Base-by-base conservation (phyloP, 2,797 vertebrate genomes). In the Enteromius mattozi region DNA sequence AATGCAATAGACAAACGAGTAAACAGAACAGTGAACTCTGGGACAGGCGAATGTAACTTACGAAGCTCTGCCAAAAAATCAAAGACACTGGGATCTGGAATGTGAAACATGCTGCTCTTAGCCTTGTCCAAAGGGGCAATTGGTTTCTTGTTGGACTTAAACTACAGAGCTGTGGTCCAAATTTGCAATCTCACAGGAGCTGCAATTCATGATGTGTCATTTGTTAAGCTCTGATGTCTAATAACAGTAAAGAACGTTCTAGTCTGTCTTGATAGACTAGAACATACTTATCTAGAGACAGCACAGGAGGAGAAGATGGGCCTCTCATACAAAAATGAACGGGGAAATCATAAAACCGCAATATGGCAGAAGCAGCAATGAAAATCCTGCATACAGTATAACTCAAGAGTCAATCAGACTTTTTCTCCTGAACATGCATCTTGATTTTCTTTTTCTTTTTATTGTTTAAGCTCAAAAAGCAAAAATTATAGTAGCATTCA, bases 1-100 rank as follows among this genome's bases (percentile, higher is more conserved):
- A 91, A 90, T 90, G 91, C 91, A 92, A 89, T 80, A 87, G 78
- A 79, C 81, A 77, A 86, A 78, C 66, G 56, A 80, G 71, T 86
- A 86, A 89, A 89, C 81, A 83, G 88, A 92, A 89, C 85, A 90
- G 63, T 79, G 12, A 66, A 74, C 76, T 88, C 80, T 84, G 83
- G 70, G 89, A 85, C 82, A 87, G 66, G 12, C 68, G 47, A 70
- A 79, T 71, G 30, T 61, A 79, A 79, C 81, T 61, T 63, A 16
- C 16, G 10, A 66, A 80, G 54, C 51, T 59, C 66, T 79, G 91
- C 89, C 91, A 93, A 90, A 76, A 88, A 89, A 88, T 65, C 14
- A 80, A 74, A 76, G 85, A 86, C 75, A 88, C 42, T 51, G 61
- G 47, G 3, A 17, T 81, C 85, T 74, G 86, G 87, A 92, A 91